A percentile compares a stretch with the other conserved stretches of the same genome.
These are phyloP conservation scores for Procavia capensis DNA, from an alignment of 2,113 vertebrate species.

Conservation along the genomic window DNA sequence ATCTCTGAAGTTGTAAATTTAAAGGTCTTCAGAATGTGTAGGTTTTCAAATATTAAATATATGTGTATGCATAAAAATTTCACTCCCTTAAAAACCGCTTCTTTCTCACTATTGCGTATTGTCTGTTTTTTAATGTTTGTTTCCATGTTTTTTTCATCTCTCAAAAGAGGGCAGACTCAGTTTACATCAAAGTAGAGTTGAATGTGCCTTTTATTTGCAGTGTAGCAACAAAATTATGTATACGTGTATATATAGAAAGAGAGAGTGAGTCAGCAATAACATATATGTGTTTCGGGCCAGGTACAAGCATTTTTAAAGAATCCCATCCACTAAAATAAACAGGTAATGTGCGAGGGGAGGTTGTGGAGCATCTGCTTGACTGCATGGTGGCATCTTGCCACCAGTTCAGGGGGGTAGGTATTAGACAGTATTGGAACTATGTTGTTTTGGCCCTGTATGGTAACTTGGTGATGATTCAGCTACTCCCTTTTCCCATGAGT, in stretches of 20 bases:
- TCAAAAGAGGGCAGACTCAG: not conserved
- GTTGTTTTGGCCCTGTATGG: slow-evolving; percentile 84
- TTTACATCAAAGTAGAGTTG: slow-evolving; percentile 1
- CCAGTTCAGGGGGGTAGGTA: slow-evolving; percentile 79
- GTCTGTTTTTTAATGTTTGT: not conserved
- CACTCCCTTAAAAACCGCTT: not conserved
- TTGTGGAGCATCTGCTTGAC: slow-evolving; percentile 78
- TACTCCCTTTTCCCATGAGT: slow-evolving; percentile 81
- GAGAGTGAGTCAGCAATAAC: too few species aligned
- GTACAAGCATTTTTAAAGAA: slow-evolving; percentile 79
- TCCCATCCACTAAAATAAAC: slow-evolving; percentile 78
- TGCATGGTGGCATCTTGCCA: slow-evolving; percentile 79
- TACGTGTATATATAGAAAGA: not conserved
- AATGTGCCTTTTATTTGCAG: slow-evolving; percentile 21
- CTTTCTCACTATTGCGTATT: not conserved
- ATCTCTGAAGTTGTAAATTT: slow-evolving; percentile 10
- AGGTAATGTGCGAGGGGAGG: slow-evolving; percentile 80
- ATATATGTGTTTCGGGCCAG: not conserved
- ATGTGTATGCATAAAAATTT: not conserved
- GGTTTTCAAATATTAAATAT: not conserved
- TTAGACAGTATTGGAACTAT: slow-evolving; percentile 78
- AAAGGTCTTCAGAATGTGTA: not conserved
- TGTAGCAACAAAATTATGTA: slow-evolving; percentile 61
- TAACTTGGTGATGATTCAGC: slow-evolving; percentile 86
- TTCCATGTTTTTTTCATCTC: not conserved